Base-by-base conservation (phyloP, 2,888 invertebrate species). In the Hydraecia micacea region DNA sequence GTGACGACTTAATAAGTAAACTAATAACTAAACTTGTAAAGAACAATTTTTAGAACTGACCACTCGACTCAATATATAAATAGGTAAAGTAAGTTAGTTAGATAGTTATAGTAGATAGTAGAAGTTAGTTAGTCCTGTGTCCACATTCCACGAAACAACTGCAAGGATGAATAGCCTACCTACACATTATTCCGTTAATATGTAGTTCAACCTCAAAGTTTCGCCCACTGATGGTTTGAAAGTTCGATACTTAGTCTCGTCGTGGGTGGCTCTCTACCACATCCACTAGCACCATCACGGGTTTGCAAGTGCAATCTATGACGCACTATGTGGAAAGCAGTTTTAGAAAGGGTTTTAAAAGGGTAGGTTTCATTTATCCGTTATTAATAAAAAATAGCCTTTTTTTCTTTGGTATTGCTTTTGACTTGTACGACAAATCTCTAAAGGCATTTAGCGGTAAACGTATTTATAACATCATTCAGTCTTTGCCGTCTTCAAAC, bases 71-170 rank as follows among this genome's bases (percentile, higher is more conserved):
- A 80, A 49, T 39, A 70, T 28, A 49, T 36, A 28, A 46, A 80
- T 67, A 21, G 42, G 32, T 18, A 15, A 39, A 39, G 36, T 39
- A 39, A 39, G 36, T 39, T 6, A 39, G 36, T 39, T 39, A 39
- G 36, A 39, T 39, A 39, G 6, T 39, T 39, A 39, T 39, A 39
- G 36, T 39, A 39, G 36, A 32, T 39, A 39, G 36, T 39, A 39
- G 36, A 39, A 39, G 36, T 39, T 55, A 55, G 32, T 49, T 46
- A 70, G 71, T 70, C 49, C 58, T 60, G 9, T 70, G 46, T 58
- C 80, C 32, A 80, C 32, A 58, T 25, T 67, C 55, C n/a, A 79
- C 79, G 21, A 65, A 4, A n/a, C 25, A 79, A 80, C 69, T 55
- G 13, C 68, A 68, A 46, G 32, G 2, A n/a, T 36, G 36, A 46